Evolutionary conservation across 2,888 invertebrate genomes (phyloP).

Genomic region (Mellilla xanthometata): DNA sequence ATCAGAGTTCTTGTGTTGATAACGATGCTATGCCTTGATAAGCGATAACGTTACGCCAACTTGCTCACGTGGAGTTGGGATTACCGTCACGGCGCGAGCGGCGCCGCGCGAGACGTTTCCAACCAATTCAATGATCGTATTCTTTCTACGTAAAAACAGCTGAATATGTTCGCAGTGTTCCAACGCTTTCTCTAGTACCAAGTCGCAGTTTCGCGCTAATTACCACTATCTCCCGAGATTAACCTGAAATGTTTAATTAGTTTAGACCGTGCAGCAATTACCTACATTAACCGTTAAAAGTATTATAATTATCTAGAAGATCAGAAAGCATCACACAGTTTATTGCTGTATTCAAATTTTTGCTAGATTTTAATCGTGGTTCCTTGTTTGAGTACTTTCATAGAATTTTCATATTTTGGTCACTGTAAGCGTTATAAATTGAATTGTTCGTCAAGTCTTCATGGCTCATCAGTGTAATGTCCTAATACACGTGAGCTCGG

Average conservation of each 20-base stretch:
- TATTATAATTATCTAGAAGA: slow-evolving; percentile 47
- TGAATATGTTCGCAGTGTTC: slow-evolving; percentile 45
- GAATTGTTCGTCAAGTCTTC: too few species aligned
- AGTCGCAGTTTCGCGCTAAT: slow-evolving; percentile 57
- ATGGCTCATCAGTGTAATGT: too few species aligned
- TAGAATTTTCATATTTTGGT: too few species aligned
- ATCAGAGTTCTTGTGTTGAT: slow-evolving; percentile 58
- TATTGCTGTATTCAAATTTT: slow-evolving; percentile 21
- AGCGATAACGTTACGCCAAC: slow-evolving; percentile 38
- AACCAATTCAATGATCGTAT: slow-evolving; percentile 28
- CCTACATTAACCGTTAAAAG: slow-evolving; percentile 41
- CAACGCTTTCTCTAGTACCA: slow-evolving; percentile 61
- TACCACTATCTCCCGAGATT: slow-evolving; percentile 52
- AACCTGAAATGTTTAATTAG: slow-evolving; percentile 60
- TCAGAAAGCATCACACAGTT: slow-evolving; percentile 52
- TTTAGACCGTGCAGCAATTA: slow-evolving; percentile 43
- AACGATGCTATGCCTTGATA: slow-evolving; percentile 60
- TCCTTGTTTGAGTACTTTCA: neutral
- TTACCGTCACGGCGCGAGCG: slow-evolving; percentile 1
- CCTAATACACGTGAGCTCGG: too few species aligned
- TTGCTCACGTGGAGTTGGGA: slow-evolving; percentile 37
- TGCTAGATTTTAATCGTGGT: slow-evolving; percentile 1
- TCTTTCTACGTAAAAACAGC: slow-evolving; percentile 30
- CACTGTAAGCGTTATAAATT: too few species aligned
- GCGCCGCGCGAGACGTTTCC: slow-evolving; percentile 13